Evolutionary conservation across 2,888 invertebrate species (phyloP), one percentile per base, ranked within the genome.

Genomic region (Anoncus sp.): DNA sequence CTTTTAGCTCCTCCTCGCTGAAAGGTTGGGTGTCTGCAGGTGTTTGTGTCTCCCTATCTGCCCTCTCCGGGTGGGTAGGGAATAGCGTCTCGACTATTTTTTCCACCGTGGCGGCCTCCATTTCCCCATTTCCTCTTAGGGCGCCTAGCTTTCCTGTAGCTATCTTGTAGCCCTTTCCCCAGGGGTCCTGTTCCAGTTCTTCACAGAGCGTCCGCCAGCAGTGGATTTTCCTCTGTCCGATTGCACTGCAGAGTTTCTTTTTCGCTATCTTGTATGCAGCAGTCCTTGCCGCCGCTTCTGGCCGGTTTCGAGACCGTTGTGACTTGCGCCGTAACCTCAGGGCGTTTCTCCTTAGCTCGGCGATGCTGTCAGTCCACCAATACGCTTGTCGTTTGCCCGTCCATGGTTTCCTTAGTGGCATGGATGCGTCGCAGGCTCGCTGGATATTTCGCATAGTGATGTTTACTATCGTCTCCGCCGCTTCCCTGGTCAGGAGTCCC

Each of bases 121-220:
- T 47, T 16, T 4, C 18, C 47, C 3, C 20, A 10, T 3, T 18
- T 18, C 3, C 5, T 16, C 3, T 16, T 3, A 16, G 47, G 1
- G 20, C 49, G 27, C 60, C 63, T 14, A 81, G 47, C 18, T 47
- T 47, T 4, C 14, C 53, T 9, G 51, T 72, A 20, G 83, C 81
- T n/a, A 84, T 75, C 55, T 80, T 78, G 67, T 84, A 84, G 22
- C 80, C 82, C 40, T 63, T 5, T 0, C 81, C 83, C 82, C 85
- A 83, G 0, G 80, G 75, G 67, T 83, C 83, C 12, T 38, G 20
- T 38, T 80, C 70, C 31, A 85, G 62, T 31, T 81, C 77, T 22
- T 82, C 72, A 66, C 77, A 79, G 27, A 85, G 66, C 22, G 77
- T 72, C 43, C 69, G 79, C 84, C 83, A 85, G 47, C 73, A 63